These are phyloP conservation scores for Uromys caudimaculatus DNA, from an alignment of 2,797 vertebrate genomes.

Conservation along the genomic window DNA sequence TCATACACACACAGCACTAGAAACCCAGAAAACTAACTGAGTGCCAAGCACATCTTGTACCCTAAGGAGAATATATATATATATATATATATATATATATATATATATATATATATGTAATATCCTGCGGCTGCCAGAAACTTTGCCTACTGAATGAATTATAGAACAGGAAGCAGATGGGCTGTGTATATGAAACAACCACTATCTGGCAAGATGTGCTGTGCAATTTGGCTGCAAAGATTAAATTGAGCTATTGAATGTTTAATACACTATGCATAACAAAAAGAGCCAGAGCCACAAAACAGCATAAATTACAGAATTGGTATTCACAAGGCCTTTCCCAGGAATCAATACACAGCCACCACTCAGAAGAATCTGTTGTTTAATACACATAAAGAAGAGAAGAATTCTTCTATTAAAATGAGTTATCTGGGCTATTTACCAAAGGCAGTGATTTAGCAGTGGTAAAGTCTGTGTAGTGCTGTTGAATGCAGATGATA, in stretches of 20 bases:
- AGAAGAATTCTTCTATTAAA: constrained; percentile 93
- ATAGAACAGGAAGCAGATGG: constrained; percentile 91
- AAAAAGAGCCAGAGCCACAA: constrained; percentile 90
- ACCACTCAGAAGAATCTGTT: constrained; percentile 91
- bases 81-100: constrained; percentile 66
- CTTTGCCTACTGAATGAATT: constrained; percentile 90
- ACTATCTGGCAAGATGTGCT: constrained; percentile 90
- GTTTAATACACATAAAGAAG: constrained; percentile 92
- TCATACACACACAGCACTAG: constrained; percentile 36
- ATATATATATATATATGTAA: constrained; percentile 39
- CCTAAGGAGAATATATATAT: constrained; percentile 68
- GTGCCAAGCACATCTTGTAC: constrained; percentile 78
- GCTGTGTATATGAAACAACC: constrained; percentile 90
- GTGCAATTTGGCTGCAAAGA: constrained; percentile 90
- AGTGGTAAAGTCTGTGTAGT: constrained; percentile 89
- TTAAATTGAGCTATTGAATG: constrained; percentile 92
- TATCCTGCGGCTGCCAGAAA: constrained; percentile 86
- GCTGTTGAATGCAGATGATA: constrained; percentile 91
- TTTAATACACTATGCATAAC: constrained; percentile 93
- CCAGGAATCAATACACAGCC: constrained; percentile 91
- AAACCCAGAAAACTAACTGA: constrained; percentile 72
- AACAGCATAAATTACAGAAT: constrained; percentile 91
- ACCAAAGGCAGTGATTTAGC: constrained; percentile 92
- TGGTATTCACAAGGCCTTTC: constrained; percentile 90
- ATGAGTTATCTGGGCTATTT: constrained; percentile 93